Percentiles rank a stretch among this genome's conserved stretches.
These are phyloP conservation scores for Heterodera filipjevi DNA, from an alignment of 2,888 invertebrate genomes.

Conservation along the genomic window DNA sequence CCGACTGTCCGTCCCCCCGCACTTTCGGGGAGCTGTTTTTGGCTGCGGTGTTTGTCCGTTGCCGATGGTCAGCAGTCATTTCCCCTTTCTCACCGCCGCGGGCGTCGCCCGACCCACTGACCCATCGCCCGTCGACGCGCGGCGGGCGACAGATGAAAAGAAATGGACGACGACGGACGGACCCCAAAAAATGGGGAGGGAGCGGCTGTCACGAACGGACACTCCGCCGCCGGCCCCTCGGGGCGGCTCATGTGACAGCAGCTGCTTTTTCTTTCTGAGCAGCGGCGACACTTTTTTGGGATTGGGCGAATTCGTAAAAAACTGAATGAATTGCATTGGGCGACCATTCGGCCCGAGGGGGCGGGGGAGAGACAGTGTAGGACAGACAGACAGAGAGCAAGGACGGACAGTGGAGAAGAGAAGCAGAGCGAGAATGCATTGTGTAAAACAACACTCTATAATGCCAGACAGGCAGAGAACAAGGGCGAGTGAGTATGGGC, in stretches of 20 bases:
- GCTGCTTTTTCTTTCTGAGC: neutral
- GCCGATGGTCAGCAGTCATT: neutral
- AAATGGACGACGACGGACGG: neutral
- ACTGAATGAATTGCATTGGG: neutral
- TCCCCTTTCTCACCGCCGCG: neutral
- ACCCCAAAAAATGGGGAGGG: conserved; percentile 7
- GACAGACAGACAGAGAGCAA: neutral
- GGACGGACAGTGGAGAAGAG: neutral
- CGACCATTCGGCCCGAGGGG: neutral
- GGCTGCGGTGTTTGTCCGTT: neutral
- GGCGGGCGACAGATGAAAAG: neutral
- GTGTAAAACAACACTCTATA: neutral
- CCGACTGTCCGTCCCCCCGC: neutral
- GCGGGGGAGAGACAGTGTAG: neutral
- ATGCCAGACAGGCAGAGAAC: neutral
- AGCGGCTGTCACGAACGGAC: conserved; percentile 12
- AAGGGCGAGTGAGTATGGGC: neutral
- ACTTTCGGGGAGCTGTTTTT: neutral
- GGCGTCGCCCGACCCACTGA: conserved; percentile 12
- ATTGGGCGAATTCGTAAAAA: conserved; percentile 12
- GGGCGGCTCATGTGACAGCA: conserved; percentile 11
- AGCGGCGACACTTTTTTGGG: neutral
- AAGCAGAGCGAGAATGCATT: neutral
- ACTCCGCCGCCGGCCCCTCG: neutral
- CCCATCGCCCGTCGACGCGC: neutral